Conservation (phyloP, 2,888 invertebrate genomes). For the Mesochorus sp. region DNA sequence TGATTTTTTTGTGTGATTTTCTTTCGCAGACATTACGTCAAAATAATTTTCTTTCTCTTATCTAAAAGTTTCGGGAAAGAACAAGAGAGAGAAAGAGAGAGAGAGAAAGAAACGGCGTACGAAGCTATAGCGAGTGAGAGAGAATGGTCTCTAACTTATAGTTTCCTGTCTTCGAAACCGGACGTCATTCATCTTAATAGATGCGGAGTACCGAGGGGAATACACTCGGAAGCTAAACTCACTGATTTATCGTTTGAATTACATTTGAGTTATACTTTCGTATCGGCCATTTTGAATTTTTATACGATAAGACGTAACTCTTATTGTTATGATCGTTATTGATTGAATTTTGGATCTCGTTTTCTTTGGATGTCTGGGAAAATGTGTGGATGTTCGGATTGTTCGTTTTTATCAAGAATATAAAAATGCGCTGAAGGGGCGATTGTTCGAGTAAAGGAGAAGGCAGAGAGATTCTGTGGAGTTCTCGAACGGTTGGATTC, state of each 20-base stretch:
- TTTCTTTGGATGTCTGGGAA: too few relatives aligned
- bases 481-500: too few relatives aligned
- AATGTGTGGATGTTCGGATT: too few relatives aligned
- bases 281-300: not conserved
- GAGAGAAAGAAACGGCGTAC: not conserved
- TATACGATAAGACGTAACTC: too few relatives aligned
- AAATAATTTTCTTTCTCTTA: not conserved
- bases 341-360: too few relatives aligned
- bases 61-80: not conserved
- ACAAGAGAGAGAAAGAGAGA: not conserved
- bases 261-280: not conserved
- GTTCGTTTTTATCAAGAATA: too few relatives aligned
- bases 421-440: too few relatives aligned
- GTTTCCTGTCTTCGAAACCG: conserved; percentile 13
- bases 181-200: conserved; percentile 34
- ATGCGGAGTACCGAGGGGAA: not conserved
- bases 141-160: not conserved
- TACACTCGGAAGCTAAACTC: conserved; percentile 7
- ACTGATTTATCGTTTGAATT: conserved; percentile 26
- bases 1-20: not conserved
- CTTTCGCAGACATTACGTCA: not conserved
- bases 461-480: too few relatives aligned
- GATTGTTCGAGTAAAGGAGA: too few relatives aligned
- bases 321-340: too few relatives aligned
- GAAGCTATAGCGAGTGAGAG: too few relatives aligned